A percentile compares a stretch with the other conserved stretches of the same genome.
phyloP scores from a whole-genome alignment of 2,797 vertebrate species.

The Cheirogaleus major region DNA sequence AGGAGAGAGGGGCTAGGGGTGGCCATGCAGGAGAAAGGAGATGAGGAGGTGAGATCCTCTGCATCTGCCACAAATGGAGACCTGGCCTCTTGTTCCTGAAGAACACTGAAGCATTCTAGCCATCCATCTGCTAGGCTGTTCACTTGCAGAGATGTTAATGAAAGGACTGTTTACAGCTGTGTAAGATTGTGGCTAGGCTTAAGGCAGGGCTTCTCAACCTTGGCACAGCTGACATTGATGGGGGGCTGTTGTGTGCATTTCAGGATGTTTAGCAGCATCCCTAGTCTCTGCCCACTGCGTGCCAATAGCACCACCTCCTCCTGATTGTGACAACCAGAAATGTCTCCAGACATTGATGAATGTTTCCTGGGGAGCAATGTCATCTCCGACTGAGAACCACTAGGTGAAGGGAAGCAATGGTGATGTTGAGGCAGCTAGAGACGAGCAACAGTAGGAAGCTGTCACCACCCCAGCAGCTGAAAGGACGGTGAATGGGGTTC shows the following conservation, averaged over 20 bases:
- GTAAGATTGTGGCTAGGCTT: background rate
- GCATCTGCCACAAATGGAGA: background rate
- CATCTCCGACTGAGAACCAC: background rate
- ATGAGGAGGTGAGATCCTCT: background rate
- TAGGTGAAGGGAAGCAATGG: background rate
- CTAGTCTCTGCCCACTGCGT: background rate
- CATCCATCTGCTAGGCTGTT: background rate
- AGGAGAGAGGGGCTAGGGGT: too few relatives aligned
- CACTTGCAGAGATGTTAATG: background rate
- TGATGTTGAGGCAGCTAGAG: background rate
- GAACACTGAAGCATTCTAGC: background rate
- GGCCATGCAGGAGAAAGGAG: background rate
- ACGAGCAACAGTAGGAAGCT: background rate
- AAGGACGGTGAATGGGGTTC: background rate
- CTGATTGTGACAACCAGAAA: background rate
- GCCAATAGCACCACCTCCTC: background rate
- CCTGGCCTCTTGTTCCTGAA: background rate
- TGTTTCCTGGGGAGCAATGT: background rate
- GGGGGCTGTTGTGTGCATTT: background rate
- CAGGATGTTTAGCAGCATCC: background rate
- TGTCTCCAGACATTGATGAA: background rate
- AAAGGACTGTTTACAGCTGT: background rate
- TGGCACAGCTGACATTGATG: background rate
- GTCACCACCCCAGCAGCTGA: background rate
- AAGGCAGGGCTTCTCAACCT: background rate